Evolutionary conservation across 1,140 invertebrate genomes (phyloP), one percentile per base, ranked within the genome.

Genomic region (Vanessa tameamea): DNA sequence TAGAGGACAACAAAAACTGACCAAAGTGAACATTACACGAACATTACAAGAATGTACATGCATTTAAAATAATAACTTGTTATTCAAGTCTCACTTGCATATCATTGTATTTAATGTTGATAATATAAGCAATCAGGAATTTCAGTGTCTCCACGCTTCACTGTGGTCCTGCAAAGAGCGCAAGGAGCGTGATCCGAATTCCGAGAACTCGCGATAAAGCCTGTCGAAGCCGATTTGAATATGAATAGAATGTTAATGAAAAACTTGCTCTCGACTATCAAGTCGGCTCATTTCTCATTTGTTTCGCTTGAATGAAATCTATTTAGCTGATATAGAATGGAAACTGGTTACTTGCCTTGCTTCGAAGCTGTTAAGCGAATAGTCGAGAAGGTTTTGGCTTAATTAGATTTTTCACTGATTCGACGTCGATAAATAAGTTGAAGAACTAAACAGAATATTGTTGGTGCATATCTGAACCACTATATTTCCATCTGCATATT

Each of bases 221-320:
- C 72, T 73, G 64, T 73, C 72, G 65, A 67, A 61, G 26, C 65
- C 55, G 64, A 68, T 73, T 73, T 73, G 64, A 73, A 73, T 73
- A 73, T 68, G 72, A 73, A 73, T 73, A 31, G 72, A 73, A 73
- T 73, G 72, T 65, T 73, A 73, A 73, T 73, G 64, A 73, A 73
- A 68, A 68, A 68, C 72, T 73, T 73, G 57, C 59, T 68, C 65
- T 57, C 64, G 51, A 78, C 76, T 85, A 79, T 83, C 63, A 80
- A 79, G 78, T 70, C 55, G n/a, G 47, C 64, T 74, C 72, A 76
- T 76, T 63, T 73, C 67, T 71, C 79, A 79, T 84, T 82, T 80
- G 78, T 84, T 79, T 78, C 66, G 51, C 6, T 26, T 20, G 47
- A 63, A 73, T 47, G 48, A 48, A 59, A 53, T 47, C 47, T 64